Evolutionary conservation across 2,113 vertebrate genomes (phyloP).

Genomic region (Actenoides hombroni): DNA sequence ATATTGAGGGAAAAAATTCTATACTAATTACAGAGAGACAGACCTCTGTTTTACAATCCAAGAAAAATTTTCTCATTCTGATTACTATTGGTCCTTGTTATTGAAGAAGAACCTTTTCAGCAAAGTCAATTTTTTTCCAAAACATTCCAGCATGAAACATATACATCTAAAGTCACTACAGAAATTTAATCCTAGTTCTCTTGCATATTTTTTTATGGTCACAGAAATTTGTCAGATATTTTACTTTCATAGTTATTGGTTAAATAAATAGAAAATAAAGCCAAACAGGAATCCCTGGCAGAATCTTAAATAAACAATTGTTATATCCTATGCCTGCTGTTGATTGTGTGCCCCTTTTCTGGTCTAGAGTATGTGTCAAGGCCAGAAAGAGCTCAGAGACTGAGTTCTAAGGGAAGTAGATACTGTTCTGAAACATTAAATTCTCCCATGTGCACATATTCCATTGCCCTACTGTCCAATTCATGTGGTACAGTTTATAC

Average conservation of each 20-base stretch:
- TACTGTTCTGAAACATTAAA: not conserved
- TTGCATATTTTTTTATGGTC: not conserved
- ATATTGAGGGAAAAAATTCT: not conserved
- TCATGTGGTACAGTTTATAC: not conserved
- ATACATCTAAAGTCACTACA: not conserved
- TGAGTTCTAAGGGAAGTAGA: not conserved
- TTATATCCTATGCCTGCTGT: not conserved
- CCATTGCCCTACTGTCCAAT: not conserved
- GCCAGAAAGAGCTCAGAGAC: not conserved
- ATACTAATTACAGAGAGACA: not conserved
- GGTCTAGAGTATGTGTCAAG: not conserved
- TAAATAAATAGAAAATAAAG: not conserved
- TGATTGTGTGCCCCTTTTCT: not conserved
- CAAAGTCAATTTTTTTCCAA: not conserved
- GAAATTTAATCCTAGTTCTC: not conserved
- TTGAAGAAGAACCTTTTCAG: not conserved
- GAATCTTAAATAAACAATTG: not conserved
- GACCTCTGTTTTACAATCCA: not conserved
- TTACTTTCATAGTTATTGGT: not conserved
- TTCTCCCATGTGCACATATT: not conserved
- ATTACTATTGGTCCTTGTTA: not conserved
- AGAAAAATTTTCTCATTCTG: not conserved
- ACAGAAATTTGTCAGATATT: not conserved
- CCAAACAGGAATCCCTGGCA: not conserved
- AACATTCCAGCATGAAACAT: not conserved